These are phyloP conservation scores for Lithophane leautieri DNA, from an alignment of 2,888 invertebrate genomes.

Conservation along the genomic window DNA sequence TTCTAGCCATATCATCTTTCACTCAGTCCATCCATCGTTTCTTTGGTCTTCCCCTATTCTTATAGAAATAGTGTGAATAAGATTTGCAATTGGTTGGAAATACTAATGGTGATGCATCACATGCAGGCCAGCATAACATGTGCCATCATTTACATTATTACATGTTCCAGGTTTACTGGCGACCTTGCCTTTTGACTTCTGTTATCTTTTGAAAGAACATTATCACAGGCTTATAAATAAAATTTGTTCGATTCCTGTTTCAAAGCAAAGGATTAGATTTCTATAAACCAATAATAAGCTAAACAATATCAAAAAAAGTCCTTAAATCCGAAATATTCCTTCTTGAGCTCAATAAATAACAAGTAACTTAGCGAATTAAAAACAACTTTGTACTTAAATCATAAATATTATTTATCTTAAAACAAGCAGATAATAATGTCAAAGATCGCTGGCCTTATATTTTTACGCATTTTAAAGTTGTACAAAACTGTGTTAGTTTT, in stretches of 20 bases:
- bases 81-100: too few relatives aligned
- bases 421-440: slow-evolving; percentile 61
- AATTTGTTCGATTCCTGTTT: neutral
- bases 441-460: slow-evolving; percentile 58
- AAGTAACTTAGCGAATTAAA: slow-evolving; percentile 11
- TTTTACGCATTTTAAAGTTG: slow-evolving; percentile 51
- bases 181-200: slow-evolving; percentile 4
- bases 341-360: neutral
- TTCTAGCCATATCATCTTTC: too few relatives aligned
- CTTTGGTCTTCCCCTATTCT: too few relatives aligned
- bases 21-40: too few relatives aligned
- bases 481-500: slow-evolving; percentile 51
- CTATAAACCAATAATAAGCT: neutral
- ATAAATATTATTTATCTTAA: slow-evolving; percentile 50
- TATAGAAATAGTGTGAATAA: too few relatives aligned
- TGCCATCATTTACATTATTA: neutral
- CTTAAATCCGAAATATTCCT: neutral
- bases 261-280: neutral
- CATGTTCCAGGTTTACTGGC: neutral
- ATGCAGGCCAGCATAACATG: neutral
- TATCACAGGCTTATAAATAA: neutral
- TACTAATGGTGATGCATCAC: neutral
- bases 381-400: slow-evolving; percentile 28
- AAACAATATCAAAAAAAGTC: too few relatives aligned
- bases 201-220: neutral